These are phyloP conservation scores for Buceros bicornis DNA, from an alignment of 2,797 vertebrate species.

Conservation along the genomic window DNA sequence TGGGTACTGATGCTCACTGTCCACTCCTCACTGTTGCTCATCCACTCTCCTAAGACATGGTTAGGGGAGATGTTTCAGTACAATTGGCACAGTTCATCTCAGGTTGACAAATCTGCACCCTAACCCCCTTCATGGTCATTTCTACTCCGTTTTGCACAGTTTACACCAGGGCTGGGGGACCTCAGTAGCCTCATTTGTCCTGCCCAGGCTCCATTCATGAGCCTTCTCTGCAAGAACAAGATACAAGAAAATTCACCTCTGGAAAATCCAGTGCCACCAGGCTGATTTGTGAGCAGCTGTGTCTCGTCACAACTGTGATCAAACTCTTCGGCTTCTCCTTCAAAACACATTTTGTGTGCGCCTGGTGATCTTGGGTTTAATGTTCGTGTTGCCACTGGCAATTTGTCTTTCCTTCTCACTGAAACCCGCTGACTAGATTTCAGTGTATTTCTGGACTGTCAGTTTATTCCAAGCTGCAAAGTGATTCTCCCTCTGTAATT, in stretches of 20 bases:
- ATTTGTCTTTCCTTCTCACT: conserved; percentile 58
- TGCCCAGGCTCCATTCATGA: neutral
- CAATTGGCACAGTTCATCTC: neutral
- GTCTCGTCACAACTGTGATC: neutral
- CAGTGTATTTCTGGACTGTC: conserved; percentile 57
- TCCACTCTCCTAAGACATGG: neutral
- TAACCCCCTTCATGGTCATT: neutral
- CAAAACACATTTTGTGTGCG: neutral
- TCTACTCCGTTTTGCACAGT: neutral
- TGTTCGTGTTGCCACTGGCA: conserved; percentile 44
- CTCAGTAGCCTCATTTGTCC: neutral
- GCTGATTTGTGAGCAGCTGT: neutral
- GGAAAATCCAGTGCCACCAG: neutral
- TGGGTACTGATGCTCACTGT: neutral
- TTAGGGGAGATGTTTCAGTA: neutral
- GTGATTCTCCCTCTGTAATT: conserved; percentile 74
- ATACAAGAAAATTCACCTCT: neutral
- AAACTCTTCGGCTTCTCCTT: neutral
- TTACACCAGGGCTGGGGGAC: neutral
- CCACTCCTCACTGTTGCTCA: neutral
- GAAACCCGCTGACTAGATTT: conserved; percentile 16
- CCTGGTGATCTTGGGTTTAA: conserved; percentile 13
- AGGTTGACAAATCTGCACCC: neutral
- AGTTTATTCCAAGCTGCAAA: conserved; percentile 71
- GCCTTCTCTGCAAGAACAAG: neutral